phyloP scores from a whole-genome alignment of 1,140 invertebrate species.

The Calosoma granatense region DNA sequence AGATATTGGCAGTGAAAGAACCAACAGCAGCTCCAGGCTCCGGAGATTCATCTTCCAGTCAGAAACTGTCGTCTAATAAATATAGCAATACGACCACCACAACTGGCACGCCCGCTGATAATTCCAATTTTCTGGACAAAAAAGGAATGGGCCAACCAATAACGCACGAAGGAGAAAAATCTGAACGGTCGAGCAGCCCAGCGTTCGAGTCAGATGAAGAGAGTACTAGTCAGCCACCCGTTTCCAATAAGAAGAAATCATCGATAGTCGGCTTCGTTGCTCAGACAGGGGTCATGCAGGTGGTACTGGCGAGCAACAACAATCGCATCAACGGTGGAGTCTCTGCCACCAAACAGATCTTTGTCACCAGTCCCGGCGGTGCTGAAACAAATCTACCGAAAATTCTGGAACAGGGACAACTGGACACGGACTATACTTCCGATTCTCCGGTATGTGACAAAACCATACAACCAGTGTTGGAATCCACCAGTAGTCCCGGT shows the following conservation, averaged over 20 bases:
- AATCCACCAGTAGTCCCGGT: conserved; percentile 16
- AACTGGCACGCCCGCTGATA: conserved; percentile 39
- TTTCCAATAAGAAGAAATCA: conserved; percentile 41
- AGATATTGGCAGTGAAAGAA: conserved; percentile 20
- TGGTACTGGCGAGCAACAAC: conserved; percentile 44
- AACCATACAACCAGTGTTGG: conserved; percentile 9
- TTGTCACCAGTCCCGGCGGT: conserved; percentile 29
- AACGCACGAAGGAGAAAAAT: conserved; percentile 48
- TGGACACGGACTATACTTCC: conserved; percentile 40
- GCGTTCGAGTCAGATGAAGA: conserved; percentile 94
- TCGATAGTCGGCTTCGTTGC: conserved; percentile 53
- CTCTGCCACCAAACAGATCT: conserved; percentile 34
- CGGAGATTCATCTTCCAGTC: conserved; percentile 47
- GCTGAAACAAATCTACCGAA: conserved; percentile 44
- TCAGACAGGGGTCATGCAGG: conserved; percentile 44
- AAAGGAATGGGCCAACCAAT: conserved; percentile 27
- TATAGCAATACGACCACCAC: conserved; percentile 46
- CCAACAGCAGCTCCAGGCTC: conserved; percentile 27
- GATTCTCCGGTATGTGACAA: conserved; percentile 22
- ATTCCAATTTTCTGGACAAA: conserved; percentile 9
- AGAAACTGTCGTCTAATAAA: conserved; percentile 47
- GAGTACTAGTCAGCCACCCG: conserved; percentile 36
- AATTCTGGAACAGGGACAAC: conserved; percentile 53
- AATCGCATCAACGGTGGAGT: conserved; percentile 46
- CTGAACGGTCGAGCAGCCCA: conserved; percentile 87